Conservation (phyloP, 2,888 invertebrate genomes). For the Mechanitis messenoides region DNA sequence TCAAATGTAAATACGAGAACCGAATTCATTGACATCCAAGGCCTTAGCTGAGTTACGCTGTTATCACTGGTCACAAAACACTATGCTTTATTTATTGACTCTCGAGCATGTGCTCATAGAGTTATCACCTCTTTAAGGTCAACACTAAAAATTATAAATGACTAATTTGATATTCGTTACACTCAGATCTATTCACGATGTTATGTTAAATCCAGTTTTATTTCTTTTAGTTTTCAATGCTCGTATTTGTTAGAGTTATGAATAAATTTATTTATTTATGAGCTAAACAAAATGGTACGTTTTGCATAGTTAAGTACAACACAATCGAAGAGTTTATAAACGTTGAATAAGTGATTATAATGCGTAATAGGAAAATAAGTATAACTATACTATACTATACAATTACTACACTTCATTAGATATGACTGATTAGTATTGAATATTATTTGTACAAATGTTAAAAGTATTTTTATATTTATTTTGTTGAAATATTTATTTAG, state of each 20-base stretch:
- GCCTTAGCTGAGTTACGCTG: slow-evolving; percentile 38
- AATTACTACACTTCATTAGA: too few relatives aligned
- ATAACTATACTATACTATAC: too few relatives aligned
- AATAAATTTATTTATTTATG: slow-evolving; percentile 2
- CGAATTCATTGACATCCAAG: slow-evolving; percentile 43
- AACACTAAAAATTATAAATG: slow-evolving; percentile 10
- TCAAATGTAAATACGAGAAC: slow-evolving; percentile 40
- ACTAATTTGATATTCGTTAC: too few relatives aligned
- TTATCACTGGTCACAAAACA: slow-evolving; percentile 39
- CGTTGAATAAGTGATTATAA: neutral
- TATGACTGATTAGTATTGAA: too few relatives aligned
- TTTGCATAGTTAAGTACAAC: neutral
- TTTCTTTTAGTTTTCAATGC: too few relatives aligned
- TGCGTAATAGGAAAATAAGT: neutral
- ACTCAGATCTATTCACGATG: too few relatives aligned
- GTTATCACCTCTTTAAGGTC: slow-evolving; percentile 20
- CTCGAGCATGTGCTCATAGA: slow-evolving; percentile 14
- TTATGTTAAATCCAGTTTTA: too few relatives aligned
- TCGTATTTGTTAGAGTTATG: neutral
- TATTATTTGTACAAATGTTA: too few relatives aligned
- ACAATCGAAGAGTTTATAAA: neutral
- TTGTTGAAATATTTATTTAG: too few relatives aligned
- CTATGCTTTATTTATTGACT: neutral
- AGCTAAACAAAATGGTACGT: neutral
- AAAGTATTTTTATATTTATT: too few relatives aligned